Conservation (phyloP, 2,797 vertebrate genomes). For the Channallabes apus region DNA sequence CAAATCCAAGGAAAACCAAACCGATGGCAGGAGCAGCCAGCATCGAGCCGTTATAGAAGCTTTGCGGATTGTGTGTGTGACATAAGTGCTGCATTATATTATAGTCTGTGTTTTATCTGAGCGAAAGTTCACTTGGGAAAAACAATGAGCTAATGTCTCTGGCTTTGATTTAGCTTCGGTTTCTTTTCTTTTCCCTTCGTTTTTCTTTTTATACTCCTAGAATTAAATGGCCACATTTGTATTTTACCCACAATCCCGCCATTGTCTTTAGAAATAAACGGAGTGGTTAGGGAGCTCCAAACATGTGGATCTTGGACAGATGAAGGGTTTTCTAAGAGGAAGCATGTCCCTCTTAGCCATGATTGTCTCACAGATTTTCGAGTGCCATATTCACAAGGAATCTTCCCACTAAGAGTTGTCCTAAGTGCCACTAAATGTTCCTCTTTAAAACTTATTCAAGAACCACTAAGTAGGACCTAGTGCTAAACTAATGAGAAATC, state of each 20-base stretch:
- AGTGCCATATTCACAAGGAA: background rate
- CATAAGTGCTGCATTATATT: conserved; percentile 17
- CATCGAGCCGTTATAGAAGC: background rate
- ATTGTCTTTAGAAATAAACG: conserved; percentile 41
- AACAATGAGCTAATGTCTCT: conserved; percentile 43
- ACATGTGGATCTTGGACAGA: conserved; percentile 37
- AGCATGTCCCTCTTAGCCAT: conserved; percentile 18
- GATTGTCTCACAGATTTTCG: conserved; percentile 7
- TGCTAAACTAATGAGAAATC: background rate
- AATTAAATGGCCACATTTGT: conserved; percentile 47
- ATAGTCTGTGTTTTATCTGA: conserved; percentile 22
- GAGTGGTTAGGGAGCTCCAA: conserved; percentile 7
- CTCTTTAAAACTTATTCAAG: background rate
- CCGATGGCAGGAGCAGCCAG: background rate
- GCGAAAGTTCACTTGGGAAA: conserved; percentile 25
- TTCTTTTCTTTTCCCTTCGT: conserved; percentile 15
- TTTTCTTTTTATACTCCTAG: conserved; percentile 32
- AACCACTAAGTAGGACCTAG: background rate
- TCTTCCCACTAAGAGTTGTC: background rate
- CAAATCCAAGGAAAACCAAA: conserved; percentile 20
- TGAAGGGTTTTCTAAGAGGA: conserved; percentile 32
- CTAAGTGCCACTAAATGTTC: background rate
- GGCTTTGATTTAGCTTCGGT: conserved; percentile 44
- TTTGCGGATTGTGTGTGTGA: conserved; percentile 55
- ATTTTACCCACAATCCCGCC: conserved; percentile 43